Conservation (phyloP, 2,113 vertebrate genomes). For the Triplophysa rosa region DNA sequence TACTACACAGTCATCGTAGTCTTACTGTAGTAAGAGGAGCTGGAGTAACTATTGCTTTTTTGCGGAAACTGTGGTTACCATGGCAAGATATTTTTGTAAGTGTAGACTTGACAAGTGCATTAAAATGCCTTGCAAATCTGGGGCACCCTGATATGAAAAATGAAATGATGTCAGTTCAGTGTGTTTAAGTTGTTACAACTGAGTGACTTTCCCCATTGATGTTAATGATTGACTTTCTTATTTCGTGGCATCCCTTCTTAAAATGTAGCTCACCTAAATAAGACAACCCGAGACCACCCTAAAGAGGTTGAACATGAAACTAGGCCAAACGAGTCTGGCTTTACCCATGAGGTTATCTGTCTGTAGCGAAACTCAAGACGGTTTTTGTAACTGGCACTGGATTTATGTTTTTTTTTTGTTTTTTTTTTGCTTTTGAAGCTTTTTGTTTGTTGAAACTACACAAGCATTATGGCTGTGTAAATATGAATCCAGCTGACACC, state of each 20-base stretch:
- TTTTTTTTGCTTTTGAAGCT: not conserved
- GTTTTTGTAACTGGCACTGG: not conserved
- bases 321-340: not conserved
- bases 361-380: not conserved
- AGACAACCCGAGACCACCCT: not conserved
- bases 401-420: not conserved
- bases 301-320: conserved; percentile 12
- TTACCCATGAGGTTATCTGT: conserved; percentile 8
- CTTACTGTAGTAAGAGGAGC: too few relatives aligned
- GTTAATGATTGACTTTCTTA: not conserved
- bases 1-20: too few relatives aligned
- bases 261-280: conserved; percentile 9
- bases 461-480: not conserved
- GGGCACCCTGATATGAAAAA: not conserved
- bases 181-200: not conserved
- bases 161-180: not conserved
- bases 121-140: not conserved
- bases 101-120: not conserved
- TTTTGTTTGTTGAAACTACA: not conserved
- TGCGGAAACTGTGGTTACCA: not conserved
- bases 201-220: not conserved
- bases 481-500: conserved; percentile 32
- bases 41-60: not conserved
- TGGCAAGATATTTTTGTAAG: conserved; percentile 5
- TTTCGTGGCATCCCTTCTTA: not conserved